Evolutionary conservation across 2,797 vertebrate species (phyloP).

Genomic region (Enteromius unitaeniatus): DNA sequence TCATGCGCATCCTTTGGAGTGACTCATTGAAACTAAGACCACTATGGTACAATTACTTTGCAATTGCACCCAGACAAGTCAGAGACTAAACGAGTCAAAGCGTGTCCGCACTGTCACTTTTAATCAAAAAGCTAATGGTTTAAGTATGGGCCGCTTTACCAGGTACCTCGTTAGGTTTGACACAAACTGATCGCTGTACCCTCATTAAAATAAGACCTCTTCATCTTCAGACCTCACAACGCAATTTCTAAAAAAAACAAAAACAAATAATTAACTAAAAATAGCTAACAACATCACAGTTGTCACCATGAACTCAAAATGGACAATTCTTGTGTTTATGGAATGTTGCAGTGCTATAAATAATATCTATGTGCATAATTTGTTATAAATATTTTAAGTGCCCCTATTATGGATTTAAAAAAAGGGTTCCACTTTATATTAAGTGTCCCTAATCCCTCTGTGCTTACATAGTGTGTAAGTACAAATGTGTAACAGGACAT

Average conservation of each 20-base stretch:
- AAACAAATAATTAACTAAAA: neutral
- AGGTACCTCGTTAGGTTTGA: constrained; percentile 7
- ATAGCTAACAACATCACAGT: neutral
- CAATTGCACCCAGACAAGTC: constrained; percentile 21
- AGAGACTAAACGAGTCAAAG: constrained; percentile 31
- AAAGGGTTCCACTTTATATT: too few relatives aligned
- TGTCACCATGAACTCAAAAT: neutral
- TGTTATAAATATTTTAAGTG: too few relatives aligned
- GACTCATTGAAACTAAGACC: constrained; percentile 52
- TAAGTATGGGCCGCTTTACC: constrained; percentile 17
- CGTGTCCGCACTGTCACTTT: constrained; percentile 35
- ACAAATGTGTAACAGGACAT: too few relatives aligned
- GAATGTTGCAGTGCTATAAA: too few relatives aligned
- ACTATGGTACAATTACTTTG: constrained; percentile 37
- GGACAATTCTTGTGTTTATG: too few relatives aligned
- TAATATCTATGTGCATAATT: too few relatives aligned
- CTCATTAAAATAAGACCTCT: constrained; percentile 35
- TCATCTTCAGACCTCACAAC: neutral
- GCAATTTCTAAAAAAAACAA: neutral
- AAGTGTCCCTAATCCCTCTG: too few relatives aligned
- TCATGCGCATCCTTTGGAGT: constrained; percentile 35
- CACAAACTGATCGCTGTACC: constrained; percentile 28
- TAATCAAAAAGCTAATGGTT: constrained; percentile 45
- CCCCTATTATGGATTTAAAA: too few relatives aligned
- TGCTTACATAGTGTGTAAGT: too few relatives aligned